These are phyloP conservation scores for Agriopis leucophaearia DNA, from an alignment of 2,888 invertebrate species.

Conservation along the genomic window DNA sequence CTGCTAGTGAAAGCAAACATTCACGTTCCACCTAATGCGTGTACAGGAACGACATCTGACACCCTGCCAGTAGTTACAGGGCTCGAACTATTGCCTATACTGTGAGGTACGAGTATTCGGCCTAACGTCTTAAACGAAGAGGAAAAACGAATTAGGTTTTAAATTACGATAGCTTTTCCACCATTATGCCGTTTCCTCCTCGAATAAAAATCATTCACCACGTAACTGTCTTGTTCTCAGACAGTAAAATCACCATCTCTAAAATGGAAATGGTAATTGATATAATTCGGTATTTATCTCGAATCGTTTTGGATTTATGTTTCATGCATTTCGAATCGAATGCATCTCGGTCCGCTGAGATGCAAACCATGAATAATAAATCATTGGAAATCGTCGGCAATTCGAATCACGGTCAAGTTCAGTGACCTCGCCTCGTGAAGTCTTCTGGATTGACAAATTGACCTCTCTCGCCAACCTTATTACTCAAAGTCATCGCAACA, in stretches of 20 bases:
- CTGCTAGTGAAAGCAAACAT: conserved; percentile 80
- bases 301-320: conserved; percentile 53
- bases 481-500: conserved; percentile 44
- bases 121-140: background rate
- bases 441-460: conserved; percentile 65
- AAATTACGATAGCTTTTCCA: background rate
- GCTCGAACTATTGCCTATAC: conserved; percentile 26
- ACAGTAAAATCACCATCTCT: conserved; percentile 48
- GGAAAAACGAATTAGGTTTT: background rate
- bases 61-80: conserved; percentile 71
- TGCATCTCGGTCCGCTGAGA: conserved; percentile 55
- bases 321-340: conserved; percentile 53
- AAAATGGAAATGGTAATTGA: conserved; percentile 45
- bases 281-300: conserved; percentile 40
- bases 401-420: conserved; percentile 72
- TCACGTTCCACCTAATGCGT: conserved; percentile 76
- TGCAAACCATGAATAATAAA: conserved; percentile 72
- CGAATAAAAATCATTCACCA: conserved; percentile 6
- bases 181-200: background rate
- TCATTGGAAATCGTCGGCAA: conserved; percentile 68
- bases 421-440: conserved; percentile 60
- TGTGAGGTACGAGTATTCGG: conserved; percentile 3
- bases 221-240: conserved; percentile 32
- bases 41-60: conserved; percentile 75
- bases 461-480: conserved; percentile 53